phyloP scores from a whole-genome alignment of 2,888 invertebrate species.

The Diabrotica balteata region DNA sequence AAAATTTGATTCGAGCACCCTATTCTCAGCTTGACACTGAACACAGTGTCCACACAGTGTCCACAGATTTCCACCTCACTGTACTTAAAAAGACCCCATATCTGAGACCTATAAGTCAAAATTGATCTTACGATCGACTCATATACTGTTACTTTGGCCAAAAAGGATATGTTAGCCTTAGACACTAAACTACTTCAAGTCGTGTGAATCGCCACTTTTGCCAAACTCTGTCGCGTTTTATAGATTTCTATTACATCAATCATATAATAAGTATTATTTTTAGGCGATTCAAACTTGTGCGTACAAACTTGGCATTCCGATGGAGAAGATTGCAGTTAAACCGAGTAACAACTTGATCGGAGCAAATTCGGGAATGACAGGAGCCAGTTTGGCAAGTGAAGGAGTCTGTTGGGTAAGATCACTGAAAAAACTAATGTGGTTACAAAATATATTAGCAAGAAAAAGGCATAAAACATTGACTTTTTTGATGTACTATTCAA shows the following conservation, averaged over 20 bases:
- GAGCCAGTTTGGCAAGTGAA: slow-evolving; percentile 56
- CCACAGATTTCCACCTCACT: no score
- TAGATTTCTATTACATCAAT: no score
- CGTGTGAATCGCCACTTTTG: no score
- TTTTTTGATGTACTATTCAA: no score
- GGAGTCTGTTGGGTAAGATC: slow-evolving; percentile 48
- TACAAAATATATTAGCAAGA: no score
- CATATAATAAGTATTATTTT: not conserved
- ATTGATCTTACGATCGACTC: not conserved
- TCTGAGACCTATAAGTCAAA: not conserved
- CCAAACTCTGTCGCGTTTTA: no score
- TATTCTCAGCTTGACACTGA: no score
- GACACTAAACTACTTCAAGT: no score
- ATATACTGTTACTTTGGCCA: not conserved
- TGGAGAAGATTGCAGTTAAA: slow-evolving; percentile 58
- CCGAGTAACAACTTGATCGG: slow-evolving; percentile 54
- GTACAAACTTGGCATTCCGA: slow-evolving; percentile 58
- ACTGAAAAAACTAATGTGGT: not conserved
- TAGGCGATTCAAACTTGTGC: slow-evolving; percentile 60
- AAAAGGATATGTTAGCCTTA: no score
- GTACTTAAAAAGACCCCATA: not conserved
- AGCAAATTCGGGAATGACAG: slow-evolving; percentile 58
- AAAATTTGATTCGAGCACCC: no score
- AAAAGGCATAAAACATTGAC: no score
- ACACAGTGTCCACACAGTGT: no score